Percentiles rank a stretch among this genome's conserved stretches.
Evolutionary conservation across 2,797 vertebrate species (phyloP).

Genomic region (Fistularia commersonii): DNA sequence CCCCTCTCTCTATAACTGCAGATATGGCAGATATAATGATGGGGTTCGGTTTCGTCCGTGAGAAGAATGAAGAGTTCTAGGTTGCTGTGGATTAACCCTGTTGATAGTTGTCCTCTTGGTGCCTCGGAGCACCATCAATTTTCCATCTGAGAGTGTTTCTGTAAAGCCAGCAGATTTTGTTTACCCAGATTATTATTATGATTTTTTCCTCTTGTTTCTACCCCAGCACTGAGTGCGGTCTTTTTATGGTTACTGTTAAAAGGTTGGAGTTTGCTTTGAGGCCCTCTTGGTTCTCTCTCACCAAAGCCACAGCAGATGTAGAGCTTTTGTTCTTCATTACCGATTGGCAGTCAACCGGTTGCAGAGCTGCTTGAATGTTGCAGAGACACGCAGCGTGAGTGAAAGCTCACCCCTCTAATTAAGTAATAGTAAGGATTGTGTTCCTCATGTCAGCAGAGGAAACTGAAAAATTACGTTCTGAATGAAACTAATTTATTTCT

Average conservation of each 20-base stretch:
- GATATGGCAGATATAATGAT: constrained; percentile 48
- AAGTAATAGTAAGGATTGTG: constrained; percentile 56
- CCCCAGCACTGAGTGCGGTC: constrained; percentile 75
- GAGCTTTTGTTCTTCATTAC: constrained; percentile 90
- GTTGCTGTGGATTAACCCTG: constrained; percentile 15
- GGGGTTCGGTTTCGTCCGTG: constrained; percentile 40
- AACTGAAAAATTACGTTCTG: constrained; percentile 29
- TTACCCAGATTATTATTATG: constrained; percentile 80
- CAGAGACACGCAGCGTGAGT: constrained; percentile 72
- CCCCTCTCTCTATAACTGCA: constrained; percentile 15
- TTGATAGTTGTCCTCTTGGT: constrained; percentile 41
- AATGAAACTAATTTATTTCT: constrained; percentile 29
- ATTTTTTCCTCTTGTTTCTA: constrained; percentile 38
- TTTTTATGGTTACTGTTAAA: constrained; percentile 90
- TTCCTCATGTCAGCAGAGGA: constrained; percentile 39
- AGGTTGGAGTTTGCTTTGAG: constrained; percentile 87
- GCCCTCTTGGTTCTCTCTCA: constrained; percentile 60
- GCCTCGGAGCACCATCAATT: constrained; percentile 33
- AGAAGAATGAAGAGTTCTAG: constrained; percentile 16
- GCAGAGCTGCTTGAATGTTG: constrained; percentile 68
- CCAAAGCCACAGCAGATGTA: constrained; percentile 90
- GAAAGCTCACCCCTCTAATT: constrained; percentile 69
- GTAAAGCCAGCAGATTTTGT: constrained; percentile 89
- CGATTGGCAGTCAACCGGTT: constrained; percentile 73
- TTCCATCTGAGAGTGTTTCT: constrained; percentile 73